Conservation (phyloP, 2,888 invertebrate species). For the Portevinia maculata region DNA sequence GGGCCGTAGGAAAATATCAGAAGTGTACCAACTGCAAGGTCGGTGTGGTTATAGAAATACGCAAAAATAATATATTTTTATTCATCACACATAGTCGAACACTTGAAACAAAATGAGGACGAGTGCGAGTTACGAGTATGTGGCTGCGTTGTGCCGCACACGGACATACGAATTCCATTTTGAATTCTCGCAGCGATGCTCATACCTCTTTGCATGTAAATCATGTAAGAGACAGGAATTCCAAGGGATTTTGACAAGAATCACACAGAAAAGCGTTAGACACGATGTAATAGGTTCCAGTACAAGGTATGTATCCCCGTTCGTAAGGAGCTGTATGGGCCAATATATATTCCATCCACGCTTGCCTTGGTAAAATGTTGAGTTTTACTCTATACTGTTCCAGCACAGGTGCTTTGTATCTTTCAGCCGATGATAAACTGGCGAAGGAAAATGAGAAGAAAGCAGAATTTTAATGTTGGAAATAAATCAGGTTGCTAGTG, state of each 20-base stretch:
- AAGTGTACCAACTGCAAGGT: neutral
- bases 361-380: constrained; percentile 38
- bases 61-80: constrained; percentile 21
- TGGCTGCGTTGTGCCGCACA: neutral
- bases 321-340: neutral
- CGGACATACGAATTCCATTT: constrained; percentile 24
- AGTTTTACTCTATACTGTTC: constrained; percentile 17
- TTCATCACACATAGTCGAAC: constrained; percentile 25
- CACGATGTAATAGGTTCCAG: constrained; percentile 58
- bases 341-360: constrained; percentile 62
- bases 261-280: constrained; percentile 52
- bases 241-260: constrained; percentile 58
- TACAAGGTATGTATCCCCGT: constrained; percentile 27
- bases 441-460: constrained; percentile 54
- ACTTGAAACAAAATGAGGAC: constrained; percentile 15
- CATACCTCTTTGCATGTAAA: constrained; percentile 50
- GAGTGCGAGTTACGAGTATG: neutral
- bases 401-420: constrained; percentile 38
- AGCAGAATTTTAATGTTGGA: constrained; percentile 72
- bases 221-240: constrained; percentile 59
- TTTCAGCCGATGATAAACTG: constrained; percentile 68
- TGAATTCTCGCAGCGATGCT: neutral
- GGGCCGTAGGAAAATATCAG: neutral
- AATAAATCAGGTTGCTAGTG: constrained; percentile 71
- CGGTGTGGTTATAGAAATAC: neutral